A percentile compares a stretch with the other conserved stretches of the same genome.
Evolutionary conservation across 92 coral and sea anemone genomes (phyloP).

Genomic region (Actinostola sp.): DNA sequence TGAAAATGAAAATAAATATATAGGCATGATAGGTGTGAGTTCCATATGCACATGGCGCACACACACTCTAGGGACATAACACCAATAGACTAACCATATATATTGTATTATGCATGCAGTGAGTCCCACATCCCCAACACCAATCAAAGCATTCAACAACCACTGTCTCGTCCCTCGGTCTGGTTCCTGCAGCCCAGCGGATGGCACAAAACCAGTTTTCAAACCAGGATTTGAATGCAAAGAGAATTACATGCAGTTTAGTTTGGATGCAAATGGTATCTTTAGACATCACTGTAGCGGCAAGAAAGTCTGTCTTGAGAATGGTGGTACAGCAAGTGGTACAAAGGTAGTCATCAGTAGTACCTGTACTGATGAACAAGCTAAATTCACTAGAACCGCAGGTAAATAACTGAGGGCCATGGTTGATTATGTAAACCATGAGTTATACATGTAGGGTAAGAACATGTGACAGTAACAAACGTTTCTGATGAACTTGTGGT

Average conservation of each 20-base stretch:
- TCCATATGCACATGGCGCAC: too few relatives aligned
- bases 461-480: too few relatives aligned
- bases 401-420: slow-evolving; percentile 16
- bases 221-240: slow-evolving; percentile 44
- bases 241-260: slow-evolving; percentile 52
- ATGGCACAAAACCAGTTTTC: slow-evolving; percentile 26
- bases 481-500: too few relatives aligned
- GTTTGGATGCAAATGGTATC: slow-evolving; percentile 53
- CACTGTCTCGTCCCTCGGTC: slow-evolving; percentile 48
- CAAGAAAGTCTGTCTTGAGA: slow-evolving; percentile 61
- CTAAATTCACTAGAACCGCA: slow-evolving; percentile 63
- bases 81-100: too few relatives aligned
- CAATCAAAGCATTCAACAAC: slow-evolving; percentile 46
- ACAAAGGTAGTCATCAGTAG: slow-evolving; percentile 61
- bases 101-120: too few relatives aligned
- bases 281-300: slow-evolving; percentile 70
- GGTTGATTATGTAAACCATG: not conserved
- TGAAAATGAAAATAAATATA: too few relatives aligned
- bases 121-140: slow-evolving; percentile 45
- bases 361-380: slow-evolving; percentile 50
- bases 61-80: too few relatives aligned
- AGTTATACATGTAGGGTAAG: not conserved
- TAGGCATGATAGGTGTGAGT: too few relatives aligned
- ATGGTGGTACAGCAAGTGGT: slow-evolving; percentile 40
- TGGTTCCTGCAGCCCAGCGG: slow-evolving; percentile 44